Evolutionary conservation across 2,113 vertebrate species (phyloP).

Genomic region (Naja naja): DNA sequence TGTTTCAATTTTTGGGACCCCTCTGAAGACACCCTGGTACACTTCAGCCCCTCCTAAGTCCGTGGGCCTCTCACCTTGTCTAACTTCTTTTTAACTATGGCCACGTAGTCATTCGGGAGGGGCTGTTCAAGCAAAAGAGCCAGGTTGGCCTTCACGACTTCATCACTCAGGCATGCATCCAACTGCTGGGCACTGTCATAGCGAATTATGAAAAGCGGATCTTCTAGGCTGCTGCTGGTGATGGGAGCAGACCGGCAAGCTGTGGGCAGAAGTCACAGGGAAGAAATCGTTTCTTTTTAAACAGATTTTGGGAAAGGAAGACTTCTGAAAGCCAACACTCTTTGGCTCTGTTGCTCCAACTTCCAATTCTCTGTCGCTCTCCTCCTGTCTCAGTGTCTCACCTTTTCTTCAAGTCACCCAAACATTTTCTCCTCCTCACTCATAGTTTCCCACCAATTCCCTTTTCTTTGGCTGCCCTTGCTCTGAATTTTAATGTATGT

Average conservation of each 20-base stretch:
- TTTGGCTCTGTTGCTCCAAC: background rate
- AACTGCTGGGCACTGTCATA: constrained; percentile 38
- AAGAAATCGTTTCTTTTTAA: too few species aligned
- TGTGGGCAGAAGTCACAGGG: constrained; percentile 14
- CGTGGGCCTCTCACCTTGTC: constrained; percentile 50
- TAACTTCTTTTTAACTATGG: constrained; percentile 57
- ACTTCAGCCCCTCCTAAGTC: background rate
- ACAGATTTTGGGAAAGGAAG: background rate
- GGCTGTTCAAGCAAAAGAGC: constrained; percentile 35
- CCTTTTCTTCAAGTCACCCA: background rate
- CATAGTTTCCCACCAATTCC: background rate
- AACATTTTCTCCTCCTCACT: background rate
- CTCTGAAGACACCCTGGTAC: background rate
- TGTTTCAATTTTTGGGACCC: background rate
- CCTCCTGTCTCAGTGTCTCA: background rate
- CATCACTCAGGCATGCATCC: constrained; percentile 47
- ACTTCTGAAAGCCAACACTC: background rate
- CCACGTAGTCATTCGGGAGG: fast-evolving
- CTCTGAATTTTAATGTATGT: background rate
- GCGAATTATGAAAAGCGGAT: fast-evolving
- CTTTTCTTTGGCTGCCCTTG: background rate
- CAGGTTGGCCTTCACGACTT: constrained; percentile 50
- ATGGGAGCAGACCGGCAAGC: constrained; percentile 23
- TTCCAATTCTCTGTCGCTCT: background rate
- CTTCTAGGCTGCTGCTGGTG: background rate